Evolutionary conservation across 2,888 invertebrate genomes (phyloP).

Genomic region (Ptilodon capucinus): DNA sequence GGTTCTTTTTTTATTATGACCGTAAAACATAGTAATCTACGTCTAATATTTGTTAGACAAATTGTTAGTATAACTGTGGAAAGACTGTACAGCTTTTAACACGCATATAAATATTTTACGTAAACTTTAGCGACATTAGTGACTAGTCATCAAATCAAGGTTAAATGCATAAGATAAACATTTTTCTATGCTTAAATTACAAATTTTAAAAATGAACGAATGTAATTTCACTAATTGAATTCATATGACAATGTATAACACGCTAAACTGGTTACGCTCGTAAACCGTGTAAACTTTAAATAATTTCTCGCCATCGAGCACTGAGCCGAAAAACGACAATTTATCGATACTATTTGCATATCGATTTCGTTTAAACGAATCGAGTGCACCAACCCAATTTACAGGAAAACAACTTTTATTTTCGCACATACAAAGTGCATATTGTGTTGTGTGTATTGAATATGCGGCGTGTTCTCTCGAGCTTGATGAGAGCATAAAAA

Average conservation of each 20-base stretch:
- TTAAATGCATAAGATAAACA: too few relatives aligned
- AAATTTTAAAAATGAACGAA: neutral
- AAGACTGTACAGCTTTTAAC: too few relatives aligned
- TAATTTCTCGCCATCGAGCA: constrained; percentile 25
- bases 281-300: constrained; percentile 18
- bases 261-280: neutral
- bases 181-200: too few relatives aligned
- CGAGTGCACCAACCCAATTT: constrained; percentile 14
- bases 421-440: constrained; percentile 50
- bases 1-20: neutral
- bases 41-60: too few relatives aligned
- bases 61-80: too few relatives aligned
- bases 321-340: constrained; percentile 10
- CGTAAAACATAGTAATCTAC: too few relatives aligned
- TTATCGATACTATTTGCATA: constrained; percentile 30
- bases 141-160: too few relatives aligned
- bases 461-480: constrained; percentile 54
- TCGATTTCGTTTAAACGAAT: constrained; percentile 23
- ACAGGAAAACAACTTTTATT: constrained; percentile 64
- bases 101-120: too few relatives aligned
- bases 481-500: constrained; percentile 72
- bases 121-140: too few relatives aligned
- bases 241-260: neutral
- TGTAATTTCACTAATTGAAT: neutral
- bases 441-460: constrained; percentile 39